Evolutionary conservation across 2,113 vertebrate species (phyloP), one percentile per base, ranked within the genome.

Genomic region (Rhinolophus ferrumequinum): DNA sequence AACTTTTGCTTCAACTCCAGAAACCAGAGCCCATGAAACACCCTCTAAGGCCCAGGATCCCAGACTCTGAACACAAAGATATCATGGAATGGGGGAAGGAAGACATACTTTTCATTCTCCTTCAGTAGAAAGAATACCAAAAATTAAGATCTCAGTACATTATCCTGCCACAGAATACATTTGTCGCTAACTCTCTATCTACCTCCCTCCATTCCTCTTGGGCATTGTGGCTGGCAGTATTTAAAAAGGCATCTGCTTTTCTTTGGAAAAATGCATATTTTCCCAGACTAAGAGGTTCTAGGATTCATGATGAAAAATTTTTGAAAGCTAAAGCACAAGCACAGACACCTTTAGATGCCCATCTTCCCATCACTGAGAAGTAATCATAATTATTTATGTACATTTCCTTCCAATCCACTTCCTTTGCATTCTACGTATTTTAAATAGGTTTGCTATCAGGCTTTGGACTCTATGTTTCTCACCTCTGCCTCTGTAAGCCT

Each of bases 31-130:
- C 56, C 44, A 18, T 3, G 33, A 52, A 79, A 72, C 76, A n/a
- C 4, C 38, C 19, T 73, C 26, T 19, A 13, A 70, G 38, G 52
- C 28, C 28, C 18, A 33, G 91, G 54, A 85, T 56, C 13, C 64
- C 72, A 67, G 47, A 38, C 38, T 67, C 21, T 80, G 80, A 79
- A 52, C 58, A 80, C 24, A 70, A 69, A 93, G 69, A 35, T 44
- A 58, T 95, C 41, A 76, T 87, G 79, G 60, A 92, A 86, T 50
- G 85, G 1, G 54, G 62, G 19, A 82, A 96, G 38, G 89, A 67
- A 60, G 69, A 47, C 69, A 60, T 30, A 35, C 47, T 41, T 84
- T 70, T 15, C 41, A 24, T 87, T 75, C 69, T 69, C 28, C 44
- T 94, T 24, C 10, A 80, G n/a, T 12, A 18, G 44, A 92, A 50